Evolutionary conservation across 53 echinoderm and acorn worm genomes (phyloP).

Genomic region (Astropecten irregularis): DNA sequence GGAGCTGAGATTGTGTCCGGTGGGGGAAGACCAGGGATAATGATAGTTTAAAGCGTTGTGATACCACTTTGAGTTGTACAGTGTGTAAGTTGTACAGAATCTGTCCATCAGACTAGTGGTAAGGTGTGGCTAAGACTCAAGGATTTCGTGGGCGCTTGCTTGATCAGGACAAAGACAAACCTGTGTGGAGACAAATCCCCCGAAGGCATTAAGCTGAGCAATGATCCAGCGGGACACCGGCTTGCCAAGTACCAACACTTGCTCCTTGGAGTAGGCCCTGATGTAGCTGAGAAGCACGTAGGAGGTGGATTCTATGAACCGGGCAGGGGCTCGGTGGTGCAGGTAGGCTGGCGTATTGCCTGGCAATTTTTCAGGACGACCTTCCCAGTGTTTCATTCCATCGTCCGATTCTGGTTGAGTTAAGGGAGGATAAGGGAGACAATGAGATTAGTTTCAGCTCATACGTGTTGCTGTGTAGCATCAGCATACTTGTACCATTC

Average conservation of each 20-base stretch:
- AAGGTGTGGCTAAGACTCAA: too few relatives aligned
- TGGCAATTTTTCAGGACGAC: not conserved
- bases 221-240: conserved; percentile 71
- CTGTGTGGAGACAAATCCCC: conserved; percentile 85
- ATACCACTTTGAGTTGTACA: too few relatives aligned
- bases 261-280: conserved; percentile 18
- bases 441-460: too few relatives aligned
- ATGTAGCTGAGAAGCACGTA: conserved; percentile 73
- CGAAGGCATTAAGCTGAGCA: conserved; percentile 60
- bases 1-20: too few relatives aligned
- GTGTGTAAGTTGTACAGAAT: too few relatives aligned
- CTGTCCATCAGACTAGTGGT: too few relatives aligned
- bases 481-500: too few relatives aligned
- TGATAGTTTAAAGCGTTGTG: too few relatives aligned
- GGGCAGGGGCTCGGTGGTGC: conserved; percentile 52
- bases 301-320: conserved; percentile 69
- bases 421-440: not conserved
- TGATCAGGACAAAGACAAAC: conserved; percentile 14
- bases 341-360: not conserved
- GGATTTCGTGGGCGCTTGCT: too few relatives aligned
- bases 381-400: conserved; percentile 46
- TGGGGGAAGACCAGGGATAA: too few relatives aligned
- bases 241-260: conserved; percentile 35
- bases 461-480: too few relatives aligned
- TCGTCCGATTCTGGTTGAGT: conserved; percentile 7